Evolutionary conservation across 1,140 invertebrate species (phyloP).

Genomic region (Musca domestica): DNA sequence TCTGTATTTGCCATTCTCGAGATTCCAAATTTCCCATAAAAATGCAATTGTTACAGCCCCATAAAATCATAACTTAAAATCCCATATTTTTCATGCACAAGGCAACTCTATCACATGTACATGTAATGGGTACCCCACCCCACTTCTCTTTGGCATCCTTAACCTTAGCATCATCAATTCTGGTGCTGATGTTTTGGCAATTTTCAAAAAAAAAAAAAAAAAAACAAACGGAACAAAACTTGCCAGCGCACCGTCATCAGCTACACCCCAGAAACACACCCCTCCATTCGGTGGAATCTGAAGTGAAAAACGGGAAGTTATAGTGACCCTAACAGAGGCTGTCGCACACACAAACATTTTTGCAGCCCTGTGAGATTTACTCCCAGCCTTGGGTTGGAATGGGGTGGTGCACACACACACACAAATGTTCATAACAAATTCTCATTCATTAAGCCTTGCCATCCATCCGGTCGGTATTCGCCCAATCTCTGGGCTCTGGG

Average conservation of each 20-base stretch:
- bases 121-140: neutral
- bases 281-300: neutral
- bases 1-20: too few relatives aligned
- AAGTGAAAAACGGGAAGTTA: neutral
- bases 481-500: too few relatives aligned
- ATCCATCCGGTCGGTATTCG: too few relatives aligned
- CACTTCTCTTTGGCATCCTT: neutral
- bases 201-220: neutral
- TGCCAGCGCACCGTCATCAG: neutral
- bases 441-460: too few relatives aligned
- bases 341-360: neutral
- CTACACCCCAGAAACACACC: neutral
- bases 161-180: slow-evolving; percentile 11
- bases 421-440: too few relatives aligned
- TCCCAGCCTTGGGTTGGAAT: too few relatives aligned
- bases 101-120: neutral
- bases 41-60: too few relatives aligned
- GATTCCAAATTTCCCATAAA: too few relatives aligned
- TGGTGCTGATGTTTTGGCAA: neutral
- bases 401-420: too few relatives aligned
- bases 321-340: slow-evolving; percentile 4
- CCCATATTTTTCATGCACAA: too few relatives aligned
- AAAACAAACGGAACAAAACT: neutral
- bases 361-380: too few relatives aligned
- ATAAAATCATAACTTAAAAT: too few relatives aligned